These are phyloP conservation scores for Drosophila asahinai DNA, from an alignment of 1,140 invertebrate species.

Conservation along the genomic window DNA sequence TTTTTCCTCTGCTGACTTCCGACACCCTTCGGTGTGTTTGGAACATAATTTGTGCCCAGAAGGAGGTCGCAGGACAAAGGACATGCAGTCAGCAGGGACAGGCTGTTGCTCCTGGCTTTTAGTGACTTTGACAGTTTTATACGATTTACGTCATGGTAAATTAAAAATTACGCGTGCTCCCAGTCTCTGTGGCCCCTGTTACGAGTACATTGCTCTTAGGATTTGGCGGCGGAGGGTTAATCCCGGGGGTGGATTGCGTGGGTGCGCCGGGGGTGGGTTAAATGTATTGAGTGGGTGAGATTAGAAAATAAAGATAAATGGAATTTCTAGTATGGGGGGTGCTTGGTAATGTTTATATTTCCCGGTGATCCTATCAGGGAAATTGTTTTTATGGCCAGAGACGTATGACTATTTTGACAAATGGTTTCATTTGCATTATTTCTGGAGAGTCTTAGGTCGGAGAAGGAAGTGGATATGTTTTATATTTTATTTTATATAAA, in stretches of 20 bases:
- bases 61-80: conserved; percentile 37
- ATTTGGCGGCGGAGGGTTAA: conserved; percentile 17
- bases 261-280: conserved; percentile 8
- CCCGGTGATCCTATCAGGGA: conserved; percentile 1
- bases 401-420: conserved; percentile 27
- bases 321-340: conserved; percentile 8
- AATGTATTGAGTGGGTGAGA: conserved; percentile 32
- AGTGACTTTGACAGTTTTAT: conserved; percentile 83
- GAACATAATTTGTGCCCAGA: conserved; percentile 71
- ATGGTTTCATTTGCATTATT: conserved; percentile 22
- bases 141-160: conserved; percentile 82
- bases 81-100: conserved; percentile 36
- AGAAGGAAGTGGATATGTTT: too few species aligned
- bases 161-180: conserved; percentile 78
- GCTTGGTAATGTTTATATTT: conserved; percentile 11
- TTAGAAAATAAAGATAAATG: conserved; percentile 50
- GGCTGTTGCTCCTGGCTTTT: conserved; percentile 79
- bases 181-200: conserved; percentile 18
- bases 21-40: conserved; percentile 73
- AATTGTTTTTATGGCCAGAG: conserved; percentile 31
- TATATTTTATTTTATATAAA: too few species aligned
- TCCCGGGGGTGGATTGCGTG: conserved; percentile 10
- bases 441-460: not conserved
- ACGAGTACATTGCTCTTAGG: conserved; percentile 12
- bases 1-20: conserved; percentile 64